Percentiles rank a stretch among this genome's conserved stretches.
These are phyloP conservation scores for Noturus placidus DNA, from an alignment of 2,113 vertebrate genomes.

Conservation along the genomic window DNA sequence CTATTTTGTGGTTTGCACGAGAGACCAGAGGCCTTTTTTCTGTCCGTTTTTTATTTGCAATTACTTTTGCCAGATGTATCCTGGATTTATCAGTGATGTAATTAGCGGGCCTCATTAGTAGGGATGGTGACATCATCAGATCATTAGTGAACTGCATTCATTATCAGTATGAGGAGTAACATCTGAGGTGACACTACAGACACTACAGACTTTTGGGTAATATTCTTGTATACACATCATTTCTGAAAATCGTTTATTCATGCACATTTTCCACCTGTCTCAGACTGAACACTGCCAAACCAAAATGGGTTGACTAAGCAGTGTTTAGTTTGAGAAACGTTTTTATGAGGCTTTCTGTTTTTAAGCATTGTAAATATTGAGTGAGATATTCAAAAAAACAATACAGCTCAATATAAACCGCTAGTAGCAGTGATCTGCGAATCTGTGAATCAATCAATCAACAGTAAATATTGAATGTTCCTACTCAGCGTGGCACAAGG, in stretches of 20 bases:
- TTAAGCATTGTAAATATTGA: not conserved
- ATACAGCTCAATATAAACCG: too few species aligned
- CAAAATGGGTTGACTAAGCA: not conserved
- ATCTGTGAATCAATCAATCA: too few species aligned
- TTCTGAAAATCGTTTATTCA: not conserved
- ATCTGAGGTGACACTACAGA: constrained; percentile 47
- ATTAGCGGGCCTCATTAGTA: constrained; percentile 68
- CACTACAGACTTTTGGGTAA: constrained; percentile 3
- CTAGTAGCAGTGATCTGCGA: too few species aligned
- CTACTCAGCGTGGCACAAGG: too few species aligned
- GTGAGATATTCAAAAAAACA: too few species aligned
- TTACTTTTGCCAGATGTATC: constrained; percentile 51
- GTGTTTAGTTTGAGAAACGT: not conserved
- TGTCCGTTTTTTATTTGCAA: constrained; percentile 6
- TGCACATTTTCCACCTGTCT: not conserved
- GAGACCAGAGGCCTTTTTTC: not conserved
- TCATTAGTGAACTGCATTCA: constrained; percentile 67
- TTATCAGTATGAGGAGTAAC: constrained; percentile 65
- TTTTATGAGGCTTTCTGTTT: not conserved
- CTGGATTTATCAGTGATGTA: constrained; percentile 65
- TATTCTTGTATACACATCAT: constrained; percentile 10
- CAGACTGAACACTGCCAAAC: not conserved
- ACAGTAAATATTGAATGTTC: not conserved
- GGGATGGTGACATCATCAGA: constrained; percentile 63
- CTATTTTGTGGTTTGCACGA: not conserved